phyloP scores from a whole-genome alignment of 2,888 invertebrate genomes.

The Dromius quadrimaculatus region DNA sequence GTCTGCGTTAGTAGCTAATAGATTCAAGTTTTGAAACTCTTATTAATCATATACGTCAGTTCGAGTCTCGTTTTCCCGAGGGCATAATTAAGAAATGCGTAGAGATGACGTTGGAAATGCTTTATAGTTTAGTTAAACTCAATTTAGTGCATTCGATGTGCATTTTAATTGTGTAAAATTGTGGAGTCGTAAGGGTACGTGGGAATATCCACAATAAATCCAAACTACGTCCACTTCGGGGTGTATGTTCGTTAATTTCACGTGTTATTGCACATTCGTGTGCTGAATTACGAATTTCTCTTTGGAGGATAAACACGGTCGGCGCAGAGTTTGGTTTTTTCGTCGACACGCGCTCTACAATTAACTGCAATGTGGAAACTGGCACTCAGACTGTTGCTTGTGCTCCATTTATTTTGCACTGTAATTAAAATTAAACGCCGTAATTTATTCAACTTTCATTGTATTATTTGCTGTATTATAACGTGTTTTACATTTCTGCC shows the following conservation, averaged over 20 bases:
- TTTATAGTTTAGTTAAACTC: slow-evolving; percentile 5
- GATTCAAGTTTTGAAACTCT: slow-evolving; percentile 43
- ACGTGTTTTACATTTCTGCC: slow-evolving; percentile 43
- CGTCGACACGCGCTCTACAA: slow-evolving; percentile 42
- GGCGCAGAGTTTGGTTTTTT: slow-evolving; percentile 28
- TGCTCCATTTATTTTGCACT: slow-evolving; percentile 50
- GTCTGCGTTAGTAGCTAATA: slow-evolving; percentile 25
- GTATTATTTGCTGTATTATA: slow-evolving; percentile 46
- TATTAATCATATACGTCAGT: slow-evolving; percentile 43
- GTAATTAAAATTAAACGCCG: slow-evolving; percentile 51
- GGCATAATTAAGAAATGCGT: slow-evolving; percentile 50
- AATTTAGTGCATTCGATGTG: neutral
- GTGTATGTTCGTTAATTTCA: slow-evolving; percentile 34
- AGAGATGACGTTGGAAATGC: slow-evolving; percentile 32
- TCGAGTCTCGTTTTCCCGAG: slow-evolving; percentile 31
- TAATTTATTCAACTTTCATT: slow-evolving; percentile 50
- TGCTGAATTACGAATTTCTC: slow-evolving; percentile 33
- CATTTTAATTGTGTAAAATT: slow-evolving; percentile 10
- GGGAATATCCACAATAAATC: too few species aligned
- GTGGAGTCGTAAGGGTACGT: neutral
- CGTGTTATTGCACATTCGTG: slow-evolving; percentile 49
- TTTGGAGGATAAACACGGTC: slow-evolving; percentile 27
- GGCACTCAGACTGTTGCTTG: slow-evolving; percentile 45
- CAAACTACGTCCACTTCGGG: slow-evolving; percentile 5
- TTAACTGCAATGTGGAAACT: slow-evolving; percentile 51